Percentiles rank a stretch among this genome's conserved stretches.
Evolutionary conservation across 1,140 invertebrate species (phyloP).

Genomic region (Epicauta chinensis): DNA sequence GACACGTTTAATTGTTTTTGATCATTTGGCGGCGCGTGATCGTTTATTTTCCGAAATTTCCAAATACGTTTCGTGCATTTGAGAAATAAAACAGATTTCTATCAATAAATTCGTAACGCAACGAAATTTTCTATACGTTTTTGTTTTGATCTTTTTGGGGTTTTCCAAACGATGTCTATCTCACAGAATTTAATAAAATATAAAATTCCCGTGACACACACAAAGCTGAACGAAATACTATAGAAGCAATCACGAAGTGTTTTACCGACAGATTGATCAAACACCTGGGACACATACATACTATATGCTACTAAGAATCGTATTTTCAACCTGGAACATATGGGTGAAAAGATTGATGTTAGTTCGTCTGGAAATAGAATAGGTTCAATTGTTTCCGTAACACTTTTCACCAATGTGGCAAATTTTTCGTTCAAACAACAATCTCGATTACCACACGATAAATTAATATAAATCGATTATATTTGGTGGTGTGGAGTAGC

Average conservation of each 20-base stretch:
- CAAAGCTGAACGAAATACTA: conserved; percentile 9
- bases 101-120: no score
- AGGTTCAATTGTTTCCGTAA: background rate
- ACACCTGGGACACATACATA: conserved; percentile 26
- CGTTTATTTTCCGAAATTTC: no score
- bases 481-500: no score
- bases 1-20: conserved; percentile 11
- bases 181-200: conserved; percentile 8
- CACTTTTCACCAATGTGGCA: no score
- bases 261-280: conserved; percentile 30
- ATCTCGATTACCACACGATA: no score
- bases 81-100: no score
- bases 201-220: conserved; percentile 17
- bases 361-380: conserved; percentile 24
- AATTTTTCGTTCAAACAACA: no score
- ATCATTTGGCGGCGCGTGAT: background rate
- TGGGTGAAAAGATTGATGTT: conserved; percentile 25
- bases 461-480: no score
- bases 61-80: no score
- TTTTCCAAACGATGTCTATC: background rate
- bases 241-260: conserved; percentile 20
- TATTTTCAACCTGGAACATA: conserved; percentile 27
- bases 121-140: no score
- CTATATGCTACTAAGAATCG: background rate
- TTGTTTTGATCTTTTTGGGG: no score